Percentiles rank a stretch among this genome's conserved stretches.
Conservation (phyloP, 2,797 vertebrate genomes). For the Hephaestus fuliginosus region DNA sequence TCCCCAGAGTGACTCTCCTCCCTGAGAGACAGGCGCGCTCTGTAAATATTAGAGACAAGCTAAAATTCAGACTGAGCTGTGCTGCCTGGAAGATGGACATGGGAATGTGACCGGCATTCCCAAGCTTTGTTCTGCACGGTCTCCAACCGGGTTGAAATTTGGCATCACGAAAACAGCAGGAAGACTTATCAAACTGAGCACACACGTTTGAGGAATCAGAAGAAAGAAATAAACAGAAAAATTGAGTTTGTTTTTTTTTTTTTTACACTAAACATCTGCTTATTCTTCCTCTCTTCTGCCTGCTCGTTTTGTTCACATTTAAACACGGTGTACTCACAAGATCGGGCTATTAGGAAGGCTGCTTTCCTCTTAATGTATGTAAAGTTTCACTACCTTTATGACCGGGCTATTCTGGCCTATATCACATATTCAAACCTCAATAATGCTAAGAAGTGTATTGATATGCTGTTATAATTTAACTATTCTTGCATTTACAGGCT, state of each 20-base stretch:
- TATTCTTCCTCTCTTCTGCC: neutral
- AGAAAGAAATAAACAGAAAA: constrained; percentile 3
- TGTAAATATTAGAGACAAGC: constrained; percentile 68
- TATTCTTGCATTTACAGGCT: neutral
- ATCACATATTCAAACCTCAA: constrained; percentile 6
- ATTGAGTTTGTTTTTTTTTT: neutral
- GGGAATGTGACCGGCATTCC: constrained; percentile 59
- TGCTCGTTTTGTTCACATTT: too few relatives aligned
- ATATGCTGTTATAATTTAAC: neutral
- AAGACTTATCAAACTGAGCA: neutral
- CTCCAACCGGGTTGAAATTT: constrained; percentile 40
- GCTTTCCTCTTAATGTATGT: neutral
- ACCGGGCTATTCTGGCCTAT: neutral
- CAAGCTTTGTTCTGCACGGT: constrained; percentile 30
- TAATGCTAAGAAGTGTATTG: neutral
- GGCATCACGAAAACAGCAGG: constrained; percentile 5
- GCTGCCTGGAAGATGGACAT: constrained; percentile 38
- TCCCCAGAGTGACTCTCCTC: constrained; percentile 58
- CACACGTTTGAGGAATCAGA: neutral
- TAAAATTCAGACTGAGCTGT: constrained; percentile 59
- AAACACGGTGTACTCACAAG: neutral
- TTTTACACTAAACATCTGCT: neutral
- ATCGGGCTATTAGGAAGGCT: neutral
- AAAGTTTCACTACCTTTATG: neutral
- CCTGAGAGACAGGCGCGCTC: constrained; percentile 52